phyloP scores from a whole-genome alignment of 1,140 invertebrate genomes.

The Monochamus saltuarius region DNA sequence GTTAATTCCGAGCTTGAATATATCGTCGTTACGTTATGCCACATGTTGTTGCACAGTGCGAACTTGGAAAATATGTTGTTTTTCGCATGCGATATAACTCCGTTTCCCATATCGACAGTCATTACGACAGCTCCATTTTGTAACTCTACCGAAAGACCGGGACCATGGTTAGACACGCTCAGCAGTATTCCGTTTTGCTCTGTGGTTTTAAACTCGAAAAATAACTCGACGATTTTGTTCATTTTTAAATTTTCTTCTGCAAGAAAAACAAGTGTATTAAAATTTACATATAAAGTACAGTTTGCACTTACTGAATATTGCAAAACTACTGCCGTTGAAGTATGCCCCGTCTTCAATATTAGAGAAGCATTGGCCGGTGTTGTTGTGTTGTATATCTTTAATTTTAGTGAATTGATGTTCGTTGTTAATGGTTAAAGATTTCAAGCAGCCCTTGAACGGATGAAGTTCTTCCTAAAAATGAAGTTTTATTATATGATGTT shows the following conservation, averaged over 20 bases:
- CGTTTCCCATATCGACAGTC: constrained; percentile 67
- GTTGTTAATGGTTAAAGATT: constrained; percentile 73
- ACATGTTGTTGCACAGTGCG: constrained; percentile 79
- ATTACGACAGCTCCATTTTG: constrained; percentile 75
- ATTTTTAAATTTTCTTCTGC: constrained; percentile 71
- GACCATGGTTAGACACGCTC: constrained; percentile 66
- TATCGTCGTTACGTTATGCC: constrained; percentile 80
- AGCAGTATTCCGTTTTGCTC: constrained; percentile 78
- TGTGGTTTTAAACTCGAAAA: constrained; percentile 81
- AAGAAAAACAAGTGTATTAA: constrained; percentile 33
- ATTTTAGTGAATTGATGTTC: constrained; percentile 65
- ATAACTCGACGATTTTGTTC: constrained; percentile 67
- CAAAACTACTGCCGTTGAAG: constrained; percentile 81
- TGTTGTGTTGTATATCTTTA: constrained; percentile 58
- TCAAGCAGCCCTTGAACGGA: constrained; percentile 81
- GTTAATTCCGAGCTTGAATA: constrained; percentile 70
- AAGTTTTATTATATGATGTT: background rate
- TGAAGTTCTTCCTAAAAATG: constrained; percentile 60
- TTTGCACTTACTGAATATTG: constrained; percentile 70
- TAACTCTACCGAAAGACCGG: constrained; percentile 74
- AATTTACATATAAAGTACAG: no score
- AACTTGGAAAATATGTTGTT: constrained; percentile 62
- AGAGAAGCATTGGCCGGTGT: constrained; percentile 85
- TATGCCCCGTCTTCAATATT: constrained; percentile 83
- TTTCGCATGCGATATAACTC: constrained; percentile 61